These are phyloP conservation scores for Clarias magur DNA, from an alignment of 2,113 vertebrate species.

Conservation along the genomic window DNA sequence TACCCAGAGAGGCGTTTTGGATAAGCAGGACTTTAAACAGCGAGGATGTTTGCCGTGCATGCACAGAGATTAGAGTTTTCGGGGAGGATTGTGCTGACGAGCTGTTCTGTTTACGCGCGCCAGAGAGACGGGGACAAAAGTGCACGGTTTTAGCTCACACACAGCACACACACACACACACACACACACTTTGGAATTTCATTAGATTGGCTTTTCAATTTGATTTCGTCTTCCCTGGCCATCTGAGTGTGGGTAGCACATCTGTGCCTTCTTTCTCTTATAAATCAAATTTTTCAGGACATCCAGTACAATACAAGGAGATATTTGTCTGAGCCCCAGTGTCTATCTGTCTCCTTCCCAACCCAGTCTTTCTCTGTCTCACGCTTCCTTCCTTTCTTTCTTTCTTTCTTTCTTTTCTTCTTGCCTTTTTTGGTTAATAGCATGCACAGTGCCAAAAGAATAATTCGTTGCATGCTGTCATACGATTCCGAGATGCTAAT, in stretches of 20 bases:
- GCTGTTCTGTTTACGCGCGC: constrained; percentile 54
- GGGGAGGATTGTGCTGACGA: constrained; percentile 57
- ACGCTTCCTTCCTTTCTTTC: constrained; percentile 25
- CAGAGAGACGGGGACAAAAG: constrained; percentile 4
- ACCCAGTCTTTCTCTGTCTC: background rate
- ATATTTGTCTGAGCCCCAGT: constrained; percentile 39
- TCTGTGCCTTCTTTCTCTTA: constrained; percentile 53
- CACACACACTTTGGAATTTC: constrained; percentile 9
- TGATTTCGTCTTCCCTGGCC: constrained; percentile 1
- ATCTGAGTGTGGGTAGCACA: constrained; percentile 3
- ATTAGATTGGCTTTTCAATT: constrained; percentile 4
- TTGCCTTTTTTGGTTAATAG: constrained; percentile 21
- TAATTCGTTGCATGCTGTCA: constrained; percentile 46
- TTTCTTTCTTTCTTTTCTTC: constrained; percentile 18
- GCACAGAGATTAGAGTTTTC: constrained; percentile 61
- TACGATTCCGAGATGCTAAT: constrained; percentile 60
- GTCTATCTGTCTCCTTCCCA: background rate
- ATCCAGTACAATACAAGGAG: constrained; percentile 62
- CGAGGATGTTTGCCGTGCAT: constrained; percentile 63
- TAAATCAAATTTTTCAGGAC: constrained; percentile 58
- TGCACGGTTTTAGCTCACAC: constrained; percentile 10
- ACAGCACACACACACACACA: background rate
- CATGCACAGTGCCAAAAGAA: constrained; percentile 50
- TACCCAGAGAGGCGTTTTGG: constrained; percentile 34
- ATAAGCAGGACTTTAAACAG: constrained; percentile 53